Base-by-base conservation (phyloP, 2,113 vertebrate genomes). In the Phalacrocorax pelagicus region DNA sequence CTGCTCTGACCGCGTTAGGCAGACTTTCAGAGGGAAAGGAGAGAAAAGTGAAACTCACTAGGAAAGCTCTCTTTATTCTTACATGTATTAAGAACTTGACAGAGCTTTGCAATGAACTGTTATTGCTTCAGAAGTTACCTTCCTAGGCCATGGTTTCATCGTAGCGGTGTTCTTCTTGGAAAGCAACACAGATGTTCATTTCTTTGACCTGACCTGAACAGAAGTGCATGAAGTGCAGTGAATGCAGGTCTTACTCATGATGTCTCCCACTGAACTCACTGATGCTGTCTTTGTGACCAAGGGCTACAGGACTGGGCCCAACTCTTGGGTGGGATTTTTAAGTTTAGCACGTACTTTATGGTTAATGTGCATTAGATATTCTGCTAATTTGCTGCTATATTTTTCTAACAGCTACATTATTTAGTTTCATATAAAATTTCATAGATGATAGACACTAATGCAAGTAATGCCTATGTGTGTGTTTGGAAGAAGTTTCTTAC, bases 341-440 rank as follows among this genome's bases (percentile, higher is more conserved):
- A 95, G 95, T 96, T 97, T 95, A 95, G 96, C 81, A 88, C 62
- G n/a, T 95, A 92, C 80, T 97, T 96, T 93, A 94, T 97, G 88
- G 96, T 97, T 96, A 97, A 93, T 96, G 95, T 97, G 97, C 96
- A 96, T 97, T 98, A 97, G 95, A 79, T 97, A 97, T 93, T 97
- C 95, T 97, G 96, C 97, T 98, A 97, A 94, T 84, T 98, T 98
- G 98, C 97, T 98, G 98, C 98, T 98, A 98, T 92, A 92, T 96
- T 98, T 98, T 98, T 98, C 96, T 97, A 97, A 98, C 92, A 97
- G 97, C 97, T 98, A 66, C 86, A 78, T 97, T 97, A 98, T 97
- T 97, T 98, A 97, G 95, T 98, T 98, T 98, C 97, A 96, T 97
- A 96, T 96, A 97, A 97, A 97, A 92, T 96, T 96, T 96, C 95